Evolutionary conservation across 2,113 vertebrate genomes (phyloP), one percentile per base, ranked within the genome.

Genomic region (Neoarius graeffei): DNA sequence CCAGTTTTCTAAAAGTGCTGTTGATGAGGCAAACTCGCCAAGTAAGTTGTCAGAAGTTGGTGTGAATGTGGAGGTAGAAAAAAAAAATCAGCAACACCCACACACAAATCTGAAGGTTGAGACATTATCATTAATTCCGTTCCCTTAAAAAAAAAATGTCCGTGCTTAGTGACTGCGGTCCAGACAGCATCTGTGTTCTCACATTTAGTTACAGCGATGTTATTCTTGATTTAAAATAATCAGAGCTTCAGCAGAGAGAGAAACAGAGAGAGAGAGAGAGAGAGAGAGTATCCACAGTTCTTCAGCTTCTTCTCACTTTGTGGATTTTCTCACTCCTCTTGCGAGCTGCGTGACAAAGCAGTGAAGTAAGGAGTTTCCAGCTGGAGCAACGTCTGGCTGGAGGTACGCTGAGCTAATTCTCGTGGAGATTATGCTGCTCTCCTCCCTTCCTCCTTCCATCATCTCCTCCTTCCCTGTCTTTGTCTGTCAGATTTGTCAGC

Each of bases 341-440:
- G 88, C 27, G 67, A 85, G 69, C 89, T 42, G 88, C 79, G 67
- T 89, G 82, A 79, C 91, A 92, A 89, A 91, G 90, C 91, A 92
- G 92, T 91, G 90, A 52, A 86, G 85, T 93, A 92, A 92, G 90
- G 87, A 76, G 59, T 42, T 87, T 91, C 89, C 94, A 95, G 91
- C 94, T 93, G 93, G 54, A 84, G 88, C 88, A 83, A 87, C 88
- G 89, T 74, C 87, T 69, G 89, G 84, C 86, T 86, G 74, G 86
- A 91, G 85, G 88, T 83, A 87, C 69, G 67, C 66, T 89, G 85
- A 79, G 79, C 83, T 90, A 66, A 89, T 86, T 89, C 85, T 86
- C 30, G 86, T 23, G 2, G 57, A 87, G 81, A 81, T 30, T 67
- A 84, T 57, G 27, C 71, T 27, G 59, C 73, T 80, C 81, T 69